Evolutionary conservation across 1,140 invertebrate species (phyloP), one percentile per base, ranked within the genome.

Genomic region (Rhopalosiphum maidis): DNA sequence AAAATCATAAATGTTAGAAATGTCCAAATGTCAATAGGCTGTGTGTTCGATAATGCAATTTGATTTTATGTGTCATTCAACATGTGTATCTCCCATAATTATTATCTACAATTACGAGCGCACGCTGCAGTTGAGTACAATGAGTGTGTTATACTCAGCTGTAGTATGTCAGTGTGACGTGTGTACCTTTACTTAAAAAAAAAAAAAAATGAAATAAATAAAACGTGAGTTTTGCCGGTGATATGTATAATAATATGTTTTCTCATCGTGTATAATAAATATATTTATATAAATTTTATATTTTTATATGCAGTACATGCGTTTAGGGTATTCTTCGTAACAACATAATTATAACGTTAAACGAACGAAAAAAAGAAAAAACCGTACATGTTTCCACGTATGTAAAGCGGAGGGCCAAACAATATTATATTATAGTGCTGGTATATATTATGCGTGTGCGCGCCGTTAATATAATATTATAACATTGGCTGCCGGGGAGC

Each of bases 391-490:
- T 41, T 85, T 41, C 41, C 23, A 85, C 37, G 8, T 46, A 77
- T n/a, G 60, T 46, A 46, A 30, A n/a, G 30, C 46, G 18, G 15
- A 87, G 48, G n/a, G n/a, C 87, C n/a, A 54, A 54, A 89, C 60
- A 77, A 77, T 77, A 77, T 77, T 77, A 77, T 89, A 54, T 37
- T 54, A 77, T 89, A 89, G 37, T 43, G 55, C 54, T 25, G 37
- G 37, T 54, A 21, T 51, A 54, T 68, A 68, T 68, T n/a, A 9
- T 89, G 54, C 8, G 35, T 46, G 41, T 37, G 87, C 41, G 37
- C 55, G 11, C 88, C 88, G 51, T 60, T 90, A 90, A 90, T 60
- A 77, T 77, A 77, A 77, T 77, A 77, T 77, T 77, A 77, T 77
- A 41, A 41, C 54, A 18, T 43, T n/a, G 54, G 89, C 89, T 18